Evolutionary conservation across 2,113 vertebrate genomes (phyloP).

Genomic region (Carettochelys insculpta): DNA sequence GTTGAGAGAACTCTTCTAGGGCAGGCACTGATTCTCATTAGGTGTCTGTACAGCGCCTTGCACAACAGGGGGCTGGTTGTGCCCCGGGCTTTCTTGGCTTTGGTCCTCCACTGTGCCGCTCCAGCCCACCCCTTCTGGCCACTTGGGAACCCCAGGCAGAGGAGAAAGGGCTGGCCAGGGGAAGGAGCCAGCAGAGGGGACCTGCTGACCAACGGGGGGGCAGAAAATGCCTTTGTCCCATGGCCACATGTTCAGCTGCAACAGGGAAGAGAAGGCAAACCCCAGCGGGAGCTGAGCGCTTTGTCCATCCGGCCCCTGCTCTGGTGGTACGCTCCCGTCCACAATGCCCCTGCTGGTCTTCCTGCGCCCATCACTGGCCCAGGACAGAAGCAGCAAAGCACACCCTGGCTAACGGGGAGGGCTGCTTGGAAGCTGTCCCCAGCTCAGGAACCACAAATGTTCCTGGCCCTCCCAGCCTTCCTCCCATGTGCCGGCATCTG

Average conservation of each 20-base stretch:
- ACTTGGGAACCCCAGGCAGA: background rate
- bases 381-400: background rate
- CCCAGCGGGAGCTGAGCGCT: background rate
- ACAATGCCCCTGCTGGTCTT: no score
- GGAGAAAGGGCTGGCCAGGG: background rate
- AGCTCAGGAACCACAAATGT: background rate
- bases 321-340: background rate
- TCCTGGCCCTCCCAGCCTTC: background rate
- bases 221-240: background rate
- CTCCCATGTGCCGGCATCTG: no score
- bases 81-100: no score
- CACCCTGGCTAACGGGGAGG: background rate
- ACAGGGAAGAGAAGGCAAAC: background rate
- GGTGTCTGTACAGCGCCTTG: background rate
- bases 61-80: background rate
- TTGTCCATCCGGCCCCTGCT: background rate
- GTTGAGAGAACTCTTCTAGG: background rate
- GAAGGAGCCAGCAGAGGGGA: background rate
- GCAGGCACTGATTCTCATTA: background rate
- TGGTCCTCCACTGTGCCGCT: no score
- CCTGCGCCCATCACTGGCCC: no score
- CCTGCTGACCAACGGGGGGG: background rate
- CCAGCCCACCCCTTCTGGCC: background rate
- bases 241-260: background rate
- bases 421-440: accelerated